Base-by-base conservation (phyloP, 37 sponge, comb jelly and placozoan genomes). In the Diacarnus erythraeanus region DNA sequence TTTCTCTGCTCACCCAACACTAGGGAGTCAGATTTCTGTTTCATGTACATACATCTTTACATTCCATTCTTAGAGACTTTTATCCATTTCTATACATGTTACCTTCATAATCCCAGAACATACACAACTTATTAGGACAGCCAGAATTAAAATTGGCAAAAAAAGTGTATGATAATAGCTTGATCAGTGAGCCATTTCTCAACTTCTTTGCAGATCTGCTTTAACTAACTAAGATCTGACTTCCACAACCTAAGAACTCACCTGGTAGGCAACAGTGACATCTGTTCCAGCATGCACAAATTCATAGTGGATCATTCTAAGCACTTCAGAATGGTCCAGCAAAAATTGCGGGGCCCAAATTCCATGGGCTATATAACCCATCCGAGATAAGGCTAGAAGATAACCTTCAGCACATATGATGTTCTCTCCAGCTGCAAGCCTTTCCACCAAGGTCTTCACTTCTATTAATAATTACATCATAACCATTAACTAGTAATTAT, bases 391-490 rank as follows among this genome's bases (percentile, higher is more conserved):
- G 18, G 84, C 79, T 0, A 83, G 59, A 59, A 88, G 75, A 38
- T 88, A 88, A 12, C 89, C 89, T 58, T 88, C 89, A 18, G 89
- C 89, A 75, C 83, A 82, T n/a, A 88, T 71, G 38, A 83, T 43
- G 37, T 30, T 60, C 69, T 88, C 83, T 4, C 83, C 83, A 42
- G 74, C 74, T 23, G 40, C 72, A 38, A 88, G 42, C 74, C 89
- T 72, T 51, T 72, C 69, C 5, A 38, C 69, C 37, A 68, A 37
- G n/a, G n/a, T n/a, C n/a, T n/a, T n/a, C n/a, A n/a, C n/a, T n/a
- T n/a, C n/a, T n/a, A n/a, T n/a, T n/a, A n/a, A n/a, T n/a, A n/a
- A n/a, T n/a, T n/a, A n/a, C n/a, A n/a, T n/a, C n/a, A n/a, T n/a
- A n/a, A n/a, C n/a, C n/a, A n/a, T n/a, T n/a, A n/a, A n/a, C n/a